Conservation (phyloP, 2,113 vertebrate genomes). For the Charina bottae region DNA sequence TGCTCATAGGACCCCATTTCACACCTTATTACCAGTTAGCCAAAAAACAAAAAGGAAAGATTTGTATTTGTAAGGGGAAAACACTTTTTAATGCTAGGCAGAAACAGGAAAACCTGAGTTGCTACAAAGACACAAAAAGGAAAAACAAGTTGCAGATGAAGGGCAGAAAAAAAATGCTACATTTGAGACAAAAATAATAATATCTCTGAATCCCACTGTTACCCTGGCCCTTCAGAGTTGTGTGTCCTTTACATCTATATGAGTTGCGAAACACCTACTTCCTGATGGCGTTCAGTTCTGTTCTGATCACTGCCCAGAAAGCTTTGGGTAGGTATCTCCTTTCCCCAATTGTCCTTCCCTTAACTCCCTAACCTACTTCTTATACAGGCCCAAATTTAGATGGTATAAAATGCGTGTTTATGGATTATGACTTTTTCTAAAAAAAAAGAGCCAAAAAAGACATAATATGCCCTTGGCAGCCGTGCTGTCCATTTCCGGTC, state of each 20-base stretch:
- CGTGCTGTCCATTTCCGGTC: conserved; percentile 83
- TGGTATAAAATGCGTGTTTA: neutral
- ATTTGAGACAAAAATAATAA: conserved; percentile 5
- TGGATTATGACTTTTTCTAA: conserved; percentile 30
- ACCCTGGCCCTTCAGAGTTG: conserved; percentile 28
- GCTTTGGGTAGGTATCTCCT: conserved; percentile 48
- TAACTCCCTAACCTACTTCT: conserved; percentile 19
- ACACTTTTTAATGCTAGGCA: neutral
- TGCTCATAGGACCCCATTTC: neutral
- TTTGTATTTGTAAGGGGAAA: neutral
- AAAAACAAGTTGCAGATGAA: neutral
- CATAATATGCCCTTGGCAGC: conserved; percentile 70
- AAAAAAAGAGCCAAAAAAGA: conserved; percentile 6
- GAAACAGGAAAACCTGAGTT: neutral
- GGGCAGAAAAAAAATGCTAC: neutral
- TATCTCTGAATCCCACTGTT: conserved; percentile 22
- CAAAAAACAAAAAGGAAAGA: neutral
- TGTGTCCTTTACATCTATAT: conserved; percentile 47
- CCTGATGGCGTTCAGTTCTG: conserved; percentile 60
- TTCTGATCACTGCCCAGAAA: conserved; percentile 44
- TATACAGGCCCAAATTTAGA: conserved; percentile 9
- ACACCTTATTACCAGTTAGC: neutral
- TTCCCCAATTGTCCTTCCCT: conserved; percentile 51
- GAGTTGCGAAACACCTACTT: conserved; percentile 70
- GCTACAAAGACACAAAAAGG: too few species aligned